These are phyloP conservation scores for Scaptomyza graminum DNA, from an alignment of 1,140 invertebrate species.

Conservation along the genomic window DNA sequence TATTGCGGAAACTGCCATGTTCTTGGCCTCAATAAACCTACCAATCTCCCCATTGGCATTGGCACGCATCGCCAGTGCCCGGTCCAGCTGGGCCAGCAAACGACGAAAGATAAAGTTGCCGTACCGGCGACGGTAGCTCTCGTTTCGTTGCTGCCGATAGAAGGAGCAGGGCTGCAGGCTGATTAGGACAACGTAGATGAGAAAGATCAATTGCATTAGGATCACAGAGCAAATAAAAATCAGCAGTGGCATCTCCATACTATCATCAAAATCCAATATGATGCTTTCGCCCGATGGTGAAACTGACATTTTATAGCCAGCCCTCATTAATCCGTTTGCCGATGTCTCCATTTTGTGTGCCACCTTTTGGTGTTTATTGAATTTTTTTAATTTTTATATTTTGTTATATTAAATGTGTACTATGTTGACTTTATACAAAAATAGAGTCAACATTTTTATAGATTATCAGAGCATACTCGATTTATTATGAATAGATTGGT, in stretches of 20 bases:
- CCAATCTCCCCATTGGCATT: slow-evolving; percentile 13
- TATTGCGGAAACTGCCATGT: slow-evolving; percentile 22
- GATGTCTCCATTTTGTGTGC: background rate
- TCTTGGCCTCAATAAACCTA: slow-evolving; percentile 12
- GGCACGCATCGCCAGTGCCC: background rate
- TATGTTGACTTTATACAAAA: too few species aligned
- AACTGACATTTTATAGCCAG: background rate
- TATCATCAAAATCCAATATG: slow-evolving; percentile 17
- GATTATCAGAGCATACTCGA: too few species aligned
- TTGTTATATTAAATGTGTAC: background rate
- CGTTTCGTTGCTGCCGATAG: slow-evolving; percentile 35
- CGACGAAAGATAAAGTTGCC: slow-evolving; percentile 58
- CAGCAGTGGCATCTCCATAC: slow-evolving; percentile 33
- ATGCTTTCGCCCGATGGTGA: background rate
- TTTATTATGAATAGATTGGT: too few species aligned
- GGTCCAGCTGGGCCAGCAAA: slow-evolving; percentile 39
- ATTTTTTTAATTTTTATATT: slow-evolving; percentile 29
- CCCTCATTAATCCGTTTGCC: slow-evolving; percentile 4
- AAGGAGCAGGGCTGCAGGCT: slow-evolving; percentile 30
- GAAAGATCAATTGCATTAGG: slow-evolving; percentile 39
- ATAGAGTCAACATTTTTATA: too few species aligned
- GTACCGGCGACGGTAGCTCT: slow-evolving; percentile 41
- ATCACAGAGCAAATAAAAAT: slow-evolving; percentile 32
- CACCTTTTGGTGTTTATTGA: slow-evolving; percentile 6
- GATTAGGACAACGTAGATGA: slow-evolving; percentile 38